Conservation (phyloP, 1,140 invertebrate genomes). For the Ooceraea biroi region DNA sequence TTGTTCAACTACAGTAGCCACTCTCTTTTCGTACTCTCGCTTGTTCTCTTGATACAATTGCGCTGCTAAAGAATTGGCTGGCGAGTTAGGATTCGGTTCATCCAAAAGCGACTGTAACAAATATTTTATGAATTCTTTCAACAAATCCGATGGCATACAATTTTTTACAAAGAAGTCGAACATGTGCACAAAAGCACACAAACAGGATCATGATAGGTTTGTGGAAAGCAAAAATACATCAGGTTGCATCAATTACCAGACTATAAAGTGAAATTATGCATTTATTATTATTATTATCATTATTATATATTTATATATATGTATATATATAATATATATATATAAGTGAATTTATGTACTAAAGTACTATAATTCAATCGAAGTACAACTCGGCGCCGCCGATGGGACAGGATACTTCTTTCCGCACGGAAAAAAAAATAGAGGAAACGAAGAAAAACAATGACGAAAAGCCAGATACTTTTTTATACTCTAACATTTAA, state of each 20-base stretch:
- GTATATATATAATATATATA: slow-evolving; percentile 15
- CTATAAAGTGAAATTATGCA: slow-evolving; percentile 82
- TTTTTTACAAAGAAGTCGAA: background rate
- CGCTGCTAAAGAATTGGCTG: slow-evolving; percentile 90
- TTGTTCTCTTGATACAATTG: slow-evolving; percentile 90
- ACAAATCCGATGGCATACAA: background rate
- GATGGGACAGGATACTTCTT: slow-evolving; percentile 57
- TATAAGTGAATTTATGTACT: slow-evolving; percentile 78
- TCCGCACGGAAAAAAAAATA: slow-evolving; percentile 73
- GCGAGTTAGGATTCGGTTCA: slow-evolving; percentile 91
- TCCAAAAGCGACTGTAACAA: slow-evolving; percentile 88
- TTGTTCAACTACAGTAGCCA: slow-evolving; percentile 90
- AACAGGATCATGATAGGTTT: slow-evolving; percentile 74
- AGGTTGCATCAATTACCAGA: slow-evolving; percentile 62
- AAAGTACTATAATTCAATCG: slow-evolving; percentile 81
- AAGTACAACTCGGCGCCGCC: slow-evolving; percentile 75
- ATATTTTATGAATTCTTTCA: slow-evolving; percentile 67
- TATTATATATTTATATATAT: slow-evolving; percentile 24
- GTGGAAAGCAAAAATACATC: slow-evolving; percentile 68
- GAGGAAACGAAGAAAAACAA: slow-evolving; percentile 68
- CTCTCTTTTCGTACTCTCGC: slow-evolving; percentile 90
- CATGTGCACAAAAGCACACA: slow-evolving; percentile 6
- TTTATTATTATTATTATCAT: slow-evolving; percentile 77
- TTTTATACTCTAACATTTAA: slow-evolving; percentile 71
- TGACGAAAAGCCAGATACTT: slow-evolving; percentile 58